Evolutionary conservation across 2,113 vertebrate species (phyloP), one percentile per base, ranked within the genome.

Genomic region (Microtus oregoni): DNA sequence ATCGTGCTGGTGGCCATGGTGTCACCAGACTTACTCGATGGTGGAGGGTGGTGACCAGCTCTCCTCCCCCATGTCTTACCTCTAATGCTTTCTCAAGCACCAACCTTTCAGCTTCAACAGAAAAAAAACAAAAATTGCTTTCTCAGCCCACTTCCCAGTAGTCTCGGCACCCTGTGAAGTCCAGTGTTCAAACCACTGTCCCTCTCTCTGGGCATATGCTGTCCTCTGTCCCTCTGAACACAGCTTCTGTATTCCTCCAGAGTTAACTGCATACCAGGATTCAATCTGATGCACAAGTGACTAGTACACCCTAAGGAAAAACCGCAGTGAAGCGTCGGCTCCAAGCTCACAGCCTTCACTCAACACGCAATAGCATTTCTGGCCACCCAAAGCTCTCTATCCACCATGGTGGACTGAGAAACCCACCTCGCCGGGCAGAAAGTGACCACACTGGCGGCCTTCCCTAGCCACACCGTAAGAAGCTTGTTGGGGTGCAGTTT

Each of bases 281-380:
- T 41, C 73, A 8, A 0, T 28, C 15, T 3, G 0, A 15, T 0
- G 68, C 26, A 0, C 63, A 65, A 65, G 63, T 30, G 28, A 0
- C 65, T 13, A 1, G 65, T 67, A 67, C 11, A 67, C 65, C 65
- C 30, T 15, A 30, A 0, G 14, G 7, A 7, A 58, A 0, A 11
- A 2, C 1, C 47, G 1, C 50, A 61, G 22, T 22, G 0, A 8
- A 13, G 0, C 0, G 0, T 38, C n/a, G 58, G 0, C 0, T 47
- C 32, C 1, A 30, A 5, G 26, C 14, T 81, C 87, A 1, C 75
- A 3, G 41, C 41, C 41, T 77, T 50, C 75, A 50, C 30, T 0
- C 28, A 10, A 11, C 14, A 76, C 78, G 0, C 15, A 5, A 35
- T 2, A 67, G 26, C 28, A 30, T 67, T 44, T 38, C 30, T 0